These are phyloP conservation scores for Ditylenchus dipsaci DNA, from an alignment of 1,140 invertebrate genomes.

Conservation along the genomic window DNA sequence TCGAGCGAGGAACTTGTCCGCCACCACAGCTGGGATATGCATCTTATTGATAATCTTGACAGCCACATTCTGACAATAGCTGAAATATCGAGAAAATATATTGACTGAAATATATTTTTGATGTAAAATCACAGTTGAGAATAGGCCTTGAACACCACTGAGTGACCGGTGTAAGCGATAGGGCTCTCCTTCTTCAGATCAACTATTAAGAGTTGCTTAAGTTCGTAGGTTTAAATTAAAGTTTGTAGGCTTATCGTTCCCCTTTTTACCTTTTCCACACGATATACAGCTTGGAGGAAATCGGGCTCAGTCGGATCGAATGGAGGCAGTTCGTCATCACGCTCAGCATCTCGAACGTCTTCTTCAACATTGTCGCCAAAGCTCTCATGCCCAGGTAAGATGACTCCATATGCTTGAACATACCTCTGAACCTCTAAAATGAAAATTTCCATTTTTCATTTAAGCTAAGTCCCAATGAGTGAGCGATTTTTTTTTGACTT, in stretches of 20 bases:
- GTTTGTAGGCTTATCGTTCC: too few relatives aligned
- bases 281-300: not conserved
- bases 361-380: too few relatives aligned
- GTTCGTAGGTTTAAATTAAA: too few relatives aligned
- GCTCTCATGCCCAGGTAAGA: too few relatives aligned
- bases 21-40: conserved; percentile 1
- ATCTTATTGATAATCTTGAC: not conserved
- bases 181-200: not conserved
- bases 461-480: too few relatives aligned
- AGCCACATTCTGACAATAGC: not conserved
- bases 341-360: too few relatives aligned
- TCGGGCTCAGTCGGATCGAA: not conserved
- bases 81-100: not conserved
- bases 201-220: not conserved
- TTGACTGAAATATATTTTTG: not conserved
- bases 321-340: not conserved
- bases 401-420: too few relatives aligned
- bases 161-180: not conserved
- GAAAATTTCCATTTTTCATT: too few relatives aligned
- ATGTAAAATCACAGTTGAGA: not conserved
- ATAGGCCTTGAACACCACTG: not conserved
- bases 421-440: too few relatives aligned
- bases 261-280: too few relatives aligned
- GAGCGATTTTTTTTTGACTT: too few relatives aligned
- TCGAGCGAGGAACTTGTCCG: conserved; percentile 20